Percentiles rank a stretch among this genome's conserved stretches.
Evolutionary conservation across 2,113 vertebrate species (phyloP).

Genomic region (Petrocephalus microphthalmus): DNA sequence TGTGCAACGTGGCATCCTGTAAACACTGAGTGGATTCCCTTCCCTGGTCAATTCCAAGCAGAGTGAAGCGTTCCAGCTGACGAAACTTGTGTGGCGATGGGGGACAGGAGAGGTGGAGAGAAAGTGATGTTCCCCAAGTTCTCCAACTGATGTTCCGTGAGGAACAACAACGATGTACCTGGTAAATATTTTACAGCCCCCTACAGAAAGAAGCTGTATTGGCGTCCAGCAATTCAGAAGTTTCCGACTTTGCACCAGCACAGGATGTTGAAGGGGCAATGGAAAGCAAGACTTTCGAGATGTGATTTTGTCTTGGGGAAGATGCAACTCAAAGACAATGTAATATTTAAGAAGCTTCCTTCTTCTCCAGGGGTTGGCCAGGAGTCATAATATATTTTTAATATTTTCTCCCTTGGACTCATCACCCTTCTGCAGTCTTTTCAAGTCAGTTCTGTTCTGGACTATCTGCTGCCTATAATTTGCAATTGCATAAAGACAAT

Average conservation of each 20-base stretch:
- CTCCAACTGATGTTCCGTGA: neutral
- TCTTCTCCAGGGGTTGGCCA: neutral
- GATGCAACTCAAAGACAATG: neutral
- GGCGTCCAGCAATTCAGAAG: neutral
- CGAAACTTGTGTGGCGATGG: neutral
- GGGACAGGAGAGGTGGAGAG: neutral
- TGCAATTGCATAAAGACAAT: no score
- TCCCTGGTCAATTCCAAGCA: neutral
- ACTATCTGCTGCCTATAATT: neutral
- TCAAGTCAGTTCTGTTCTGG: neutral
- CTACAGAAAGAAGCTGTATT: neutral
- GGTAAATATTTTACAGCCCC: conserved; percentile 16
- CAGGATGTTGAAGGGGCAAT: neutral
- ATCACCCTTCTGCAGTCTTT: neutral
- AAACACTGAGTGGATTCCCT: neutral
- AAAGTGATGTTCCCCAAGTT: no score
- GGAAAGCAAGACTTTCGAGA: neutral
- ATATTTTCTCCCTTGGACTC: neutral
- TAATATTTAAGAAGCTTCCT: neutral
- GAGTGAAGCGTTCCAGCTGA: neutral
- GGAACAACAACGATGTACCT: neutral
- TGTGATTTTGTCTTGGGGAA: neutral
- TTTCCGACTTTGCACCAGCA: neutral
- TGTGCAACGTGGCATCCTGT: neutral
- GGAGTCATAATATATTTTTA: neutral